Percentiles rank a stretch among this genome's conserved stretches.
phyloP scores from a whole-genome alignment of 2,113 vertebrate species.

The Micronycteris hirsuta region DNA sequence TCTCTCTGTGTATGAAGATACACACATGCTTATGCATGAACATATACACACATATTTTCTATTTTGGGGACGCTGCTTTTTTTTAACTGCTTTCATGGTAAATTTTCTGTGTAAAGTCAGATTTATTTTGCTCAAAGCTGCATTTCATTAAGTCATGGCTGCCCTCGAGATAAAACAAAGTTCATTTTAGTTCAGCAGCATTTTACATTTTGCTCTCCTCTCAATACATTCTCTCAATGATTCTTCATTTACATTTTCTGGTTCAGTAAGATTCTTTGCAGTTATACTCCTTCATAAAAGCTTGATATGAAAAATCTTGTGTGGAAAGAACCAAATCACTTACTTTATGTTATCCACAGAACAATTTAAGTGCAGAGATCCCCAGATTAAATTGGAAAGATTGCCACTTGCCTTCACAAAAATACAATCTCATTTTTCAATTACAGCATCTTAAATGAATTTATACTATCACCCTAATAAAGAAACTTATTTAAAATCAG shows the following conservation, averaged over 20 bases:
- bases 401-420: neutral
- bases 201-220: neutral
- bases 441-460: neutral
- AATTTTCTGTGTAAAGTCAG: neutral
- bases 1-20: neutral
- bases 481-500: conserved; percentile 14
- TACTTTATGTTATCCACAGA: neutral
- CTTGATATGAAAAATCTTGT: neutral
- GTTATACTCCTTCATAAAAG: neutral
- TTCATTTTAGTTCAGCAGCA: neutral
- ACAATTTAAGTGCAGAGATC: neutral
- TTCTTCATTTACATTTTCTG: conserved; percentile 40
- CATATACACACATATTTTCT: neutral
- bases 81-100: neutral
- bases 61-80: neutral
- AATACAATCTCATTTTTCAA: conserved; percentile 1
- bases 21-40: neutral
- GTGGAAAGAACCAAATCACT: neutral
- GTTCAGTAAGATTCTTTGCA: conserved; percentile 17
- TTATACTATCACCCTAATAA: neutral
- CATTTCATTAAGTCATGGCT: neutral
- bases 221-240: conserved; percentile 24
- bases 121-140: neutral
- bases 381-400: neutral
- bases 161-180: conserved; percentile 39